Conservation (phyloP, 1,140 invertebrate species). For the Sitophilus oryzae region DNA sequence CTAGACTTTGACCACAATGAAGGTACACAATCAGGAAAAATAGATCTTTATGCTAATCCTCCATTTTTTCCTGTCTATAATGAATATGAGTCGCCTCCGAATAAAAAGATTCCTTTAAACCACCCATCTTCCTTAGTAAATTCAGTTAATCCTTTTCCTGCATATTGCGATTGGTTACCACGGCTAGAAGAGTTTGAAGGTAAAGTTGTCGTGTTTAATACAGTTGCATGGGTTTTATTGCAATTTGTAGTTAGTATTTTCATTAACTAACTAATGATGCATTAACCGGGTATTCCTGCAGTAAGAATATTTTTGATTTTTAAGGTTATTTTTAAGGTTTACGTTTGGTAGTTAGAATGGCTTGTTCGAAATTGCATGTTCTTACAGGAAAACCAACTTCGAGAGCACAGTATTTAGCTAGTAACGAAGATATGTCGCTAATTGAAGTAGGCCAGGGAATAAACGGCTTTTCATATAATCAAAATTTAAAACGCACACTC, state of each 20-base stretch:
- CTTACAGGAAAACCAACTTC: constrained; percentile 43
- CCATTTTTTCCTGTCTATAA: constrained; percentile 39
- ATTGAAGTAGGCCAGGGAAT: constrained; percentile 25
- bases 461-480: constrained; percentile 18
- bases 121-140: constrained; percentile 20
- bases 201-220: constrained; percentile 37
- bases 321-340: constrained; percentile 25
- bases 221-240: constrained; percentile 37
- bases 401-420: constrained; percentile 39
- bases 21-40: constrained; percentile 7
- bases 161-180: constrained; percentile 42
- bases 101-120: constrained; percentile 16
- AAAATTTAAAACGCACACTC: constrained; percentile 28
- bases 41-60: constrained; percentile 37
- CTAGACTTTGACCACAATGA: constrained; percentile 27
- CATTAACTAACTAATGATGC: constrained; percentile 32
- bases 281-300: constrained; percentile 35
- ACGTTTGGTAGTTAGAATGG: constrained; percentile 41
- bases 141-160: constrained; percentile 28
- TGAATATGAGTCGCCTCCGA: constrained; percentile 8
- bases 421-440: constrained; percentile 34
- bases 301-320: constrained; percentile 40
- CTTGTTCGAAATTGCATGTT: constrained; percentile 45
- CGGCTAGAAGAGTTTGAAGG: constrained; percentile 35
- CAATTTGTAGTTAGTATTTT: constrained; percentile 34